phyloP scores from a whole-genome alignment of 2,113 vertebrate species.

The Lycocorax pyrrhopterus region DNA sequence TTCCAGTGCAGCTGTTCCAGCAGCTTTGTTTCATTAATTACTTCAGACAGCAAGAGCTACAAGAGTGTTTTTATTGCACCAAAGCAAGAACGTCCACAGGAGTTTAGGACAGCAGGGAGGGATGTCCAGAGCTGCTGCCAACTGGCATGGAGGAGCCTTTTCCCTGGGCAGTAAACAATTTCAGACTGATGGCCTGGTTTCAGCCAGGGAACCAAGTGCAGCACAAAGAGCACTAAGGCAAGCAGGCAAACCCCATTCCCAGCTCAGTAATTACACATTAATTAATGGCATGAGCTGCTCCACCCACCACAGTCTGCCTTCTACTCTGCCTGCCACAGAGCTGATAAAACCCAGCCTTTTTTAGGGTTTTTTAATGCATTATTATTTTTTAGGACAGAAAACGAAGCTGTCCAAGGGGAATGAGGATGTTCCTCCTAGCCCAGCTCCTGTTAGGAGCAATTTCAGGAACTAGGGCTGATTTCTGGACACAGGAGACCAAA shows the following conservation, averaged over 20 bases:
- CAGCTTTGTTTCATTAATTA: neutral
- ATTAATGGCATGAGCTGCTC: neutral
- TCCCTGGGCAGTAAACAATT: neutral
- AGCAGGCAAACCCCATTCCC: neutral
- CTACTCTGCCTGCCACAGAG: neutral
- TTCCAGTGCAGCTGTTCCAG: neutral
- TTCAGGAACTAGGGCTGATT: neutral
- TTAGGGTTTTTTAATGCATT: neutral
- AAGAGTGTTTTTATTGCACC: neutral
- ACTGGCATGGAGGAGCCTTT: neutral
- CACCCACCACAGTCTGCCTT: neutral
- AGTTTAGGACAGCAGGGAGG: neutral
- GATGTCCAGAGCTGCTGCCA: conserved; percentile 28
- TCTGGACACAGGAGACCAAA: neutral
- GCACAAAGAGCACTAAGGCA: neutral
- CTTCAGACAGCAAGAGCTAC: neutral
- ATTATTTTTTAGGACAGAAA: neutral
- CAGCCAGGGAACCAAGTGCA: neutral
- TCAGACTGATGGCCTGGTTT: neutral
- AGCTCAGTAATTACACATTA: neutral
- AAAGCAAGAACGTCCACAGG: neutral
- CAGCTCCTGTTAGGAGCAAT: neutral
- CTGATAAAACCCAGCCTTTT: neutral
- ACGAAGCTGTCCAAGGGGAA: neutral
- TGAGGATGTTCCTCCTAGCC: neutral